Evolutionary conservation across 2,797 vertebrate genomes (phyloP), one percentile per base, ranked within the genome.

Genomic region (Rhabdomys pumilio): DNA sequence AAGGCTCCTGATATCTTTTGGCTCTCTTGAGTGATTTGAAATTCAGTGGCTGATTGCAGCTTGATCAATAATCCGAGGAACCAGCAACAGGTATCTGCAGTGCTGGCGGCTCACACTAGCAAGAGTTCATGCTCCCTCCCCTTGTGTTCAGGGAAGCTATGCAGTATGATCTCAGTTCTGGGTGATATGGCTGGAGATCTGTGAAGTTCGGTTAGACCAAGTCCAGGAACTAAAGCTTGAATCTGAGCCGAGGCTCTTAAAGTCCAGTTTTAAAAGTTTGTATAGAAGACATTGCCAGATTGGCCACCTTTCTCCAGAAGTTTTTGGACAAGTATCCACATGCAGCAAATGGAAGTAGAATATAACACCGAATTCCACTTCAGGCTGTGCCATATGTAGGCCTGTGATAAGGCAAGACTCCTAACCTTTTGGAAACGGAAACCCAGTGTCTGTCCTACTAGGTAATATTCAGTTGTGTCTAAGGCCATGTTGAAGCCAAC

Each of bases 11-110:
- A 50, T 12, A 47, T 11, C 7, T 38, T 44, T 65, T 14, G 47
- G 57, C 9, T 90, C 13, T 88, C 57, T 82, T 41, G 10, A 83
- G 55, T 15, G 26, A 76, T 13, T 44, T 76, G 75, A 92, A 94
- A 34, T 79, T 89, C 50, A 29, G 1, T 77, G 73, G 19, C 20
- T 26, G 34, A 81, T 19, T 50, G 47, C 24, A 22, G 50, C 4
- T 34, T 83, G 72, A 55, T 77, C 50, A 76, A 15, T 4, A 31
- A 67, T 8, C 24, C 6, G 2, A 24, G 61, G 5, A 86, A 14
- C 34, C 2, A 76, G 44, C 20, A 26, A 0, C 3, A 34, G 47
- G 38, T 0, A 17, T 1, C 67, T n/a, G 8, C 10, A 20, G 24
- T 24, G 7, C 12, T 91, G 73, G 8, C 10, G 41, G 34, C 44